A percentile compares a stretch with the other conserved stretches of the same genome.
phyloP scores from a whole-genome alignment of 2,888 invertebrate genomes.

The Epirrhoe alternata region DNA sequence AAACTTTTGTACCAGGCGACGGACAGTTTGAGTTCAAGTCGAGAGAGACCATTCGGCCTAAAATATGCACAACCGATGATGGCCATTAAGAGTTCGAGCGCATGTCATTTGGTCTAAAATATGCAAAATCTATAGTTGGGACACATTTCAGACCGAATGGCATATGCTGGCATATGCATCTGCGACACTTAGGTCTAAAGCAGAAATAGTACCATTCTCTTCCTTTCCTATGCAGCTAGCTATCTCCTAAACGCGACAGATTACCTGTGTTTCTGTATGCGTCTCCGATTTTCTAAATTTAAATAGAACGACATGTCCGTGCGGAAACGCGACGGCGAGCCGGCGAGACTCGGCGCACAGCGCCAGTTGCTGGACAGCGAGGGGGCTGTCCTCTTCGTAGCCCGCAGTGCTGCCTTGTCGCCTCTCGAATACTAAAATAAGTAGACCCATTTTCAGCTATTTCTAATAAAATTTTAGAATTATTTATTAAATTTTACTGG shows the following conservation, averaged over 20 bases:
- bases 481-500: not conserved
- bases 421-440: constrained; percentile 71
- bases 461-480: no score
- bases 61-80: no score
- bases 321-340: constrained; percentile 95
- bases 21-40: no score
- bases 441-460: not conserved
- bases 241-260: not conserved
- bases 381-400: constrained; percentile 91
- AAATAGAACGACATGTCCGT: constrained; percentile 97
- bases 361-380: constrained; percentile 95
- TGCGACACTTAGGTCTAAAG: no score
- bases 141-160: no score
- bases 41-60: not conserved
- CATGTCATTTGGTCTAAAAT: not conserved
- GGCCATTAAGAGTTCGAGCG: not conserved
- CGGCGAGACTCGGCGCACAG: constrained; percentile 95
- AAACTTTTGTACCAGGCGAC: no score
- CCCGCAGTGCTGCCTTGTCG: constrained; percentile 66
- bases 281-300: constrained; percentile 97
- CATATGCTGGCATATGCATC: no score
- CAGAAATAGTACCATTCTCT: no score
- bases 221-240: no score
- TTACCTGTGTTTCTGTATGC: constrained; percentile 91
- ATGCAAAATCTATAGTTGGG: no score